Percentiles rank a stretch among this genome's conserved stretches.
phyloP scores from a whole-genome alignment of 2,797 vertebrate species.

The Malurus leucopterus region DNA sequence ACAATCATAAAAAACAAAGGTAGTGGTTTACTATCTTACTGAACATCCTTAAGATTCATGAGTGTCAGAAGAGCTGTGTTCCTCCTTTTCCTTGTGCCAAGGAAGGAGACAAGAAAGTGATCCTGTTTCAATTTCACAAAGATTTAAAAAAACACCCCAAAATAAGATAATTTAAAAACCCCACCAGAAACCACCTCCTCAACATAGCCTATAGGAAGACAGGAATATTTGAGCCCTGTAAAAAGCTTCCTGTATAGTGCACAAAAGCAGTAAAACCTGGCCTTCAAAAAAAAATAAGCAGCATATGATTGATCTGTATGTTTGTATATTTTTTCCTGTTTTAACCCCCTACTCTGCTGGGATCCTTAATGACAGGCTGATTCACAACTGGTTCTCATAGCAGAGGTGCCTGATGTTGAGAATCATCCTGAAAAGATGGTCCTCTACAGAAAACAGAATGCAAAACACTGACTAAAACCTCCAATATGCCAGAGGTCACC shows the following conservation, averaged over 20 bases:
- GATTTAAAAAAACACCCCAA: accelerated
- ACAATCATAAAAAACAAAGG: background rate
- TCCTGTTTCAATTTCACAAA: background rate
- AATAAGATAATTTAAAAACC: background rate
- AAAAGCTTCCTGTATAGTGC: accelerated
- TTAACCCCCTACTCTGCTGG: accelerated
- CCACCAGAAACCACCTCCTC: background rate
- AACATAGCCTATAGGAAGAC: background rate
- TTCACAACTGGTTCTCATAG: background rate
- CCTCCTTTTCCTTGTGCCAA: background rate
- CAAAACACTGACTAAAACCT: background rate
- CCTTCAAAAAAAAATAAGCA: background rate
- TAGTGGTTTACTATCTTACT: background rate
- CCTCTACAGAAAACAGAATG: background rate
- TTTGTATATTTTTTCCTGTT: too few relatives aligned
- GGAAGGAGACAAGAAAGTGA: background rate
- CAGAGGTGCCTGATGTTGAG: background rate
- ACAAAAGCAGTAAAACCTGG: accelerated
- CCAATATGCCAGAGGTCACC: background rate
- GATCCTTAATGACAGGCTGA: background rate
- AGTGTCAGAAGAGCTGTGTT: background rate
- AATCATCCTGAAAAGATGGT: background rate
- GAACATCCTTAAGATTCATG: background rate
- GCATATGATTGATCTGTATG: accelerated
- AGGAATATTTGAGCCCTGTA: background rate